Percentiles rank a stretch among this genome's conserved stretches.
Evolutionary conservation across 1,140 invertebrate species (phyloP).

Genomic region (Andrena cerasifolii): DNA sequence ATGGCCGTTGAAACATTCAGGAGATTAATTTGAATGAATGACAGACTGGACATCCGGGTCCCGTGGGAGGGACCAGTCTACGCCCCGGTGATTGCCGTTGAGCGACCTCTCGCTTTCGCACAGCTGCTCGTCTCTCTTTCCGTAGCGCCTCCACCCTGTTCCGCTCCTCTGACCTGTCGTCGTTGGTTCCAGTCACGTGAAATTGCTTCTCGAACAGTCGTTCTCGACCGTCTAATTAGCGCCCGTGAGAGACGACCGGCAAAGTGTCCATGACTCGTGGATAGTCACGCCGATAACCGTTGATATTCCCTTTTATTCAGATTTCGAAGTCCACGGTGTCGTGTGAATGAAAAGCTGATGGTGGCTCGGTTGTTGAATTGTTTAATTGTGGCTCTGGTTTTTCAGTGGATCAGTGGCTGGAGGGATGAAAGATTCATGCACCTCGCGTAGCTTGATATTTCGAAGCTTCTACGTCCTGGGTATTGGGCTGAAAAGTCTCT

Average conservation of each 20-base stretch:
- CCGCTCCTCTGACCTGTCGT: not conserved
- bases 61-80: slow-evolving; percentile 53
- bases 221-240: slow-evolving; percentile 57
- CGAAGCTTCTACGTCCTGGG: too few species aligned
- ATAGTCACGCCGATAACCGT: not conserved
- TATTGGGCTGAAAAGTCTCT: too few species aligned
- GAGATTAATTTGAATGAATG: slow-evolving; percentile 67
- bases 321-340: too few species aligned
- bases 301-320: not conserved
- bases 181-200: slow-evolving; percentile 46
- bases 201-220: slow-evolving; percentile 59
- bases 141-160: not conserved
- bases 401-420: too few species aligned
- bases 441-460: too few species aligned
- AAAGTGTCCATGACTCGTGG: not conserved
- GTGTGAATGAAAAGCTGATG: too few species aligned
- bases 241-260: slow-evolving; percentile 20
- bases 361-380: too few species aligned
- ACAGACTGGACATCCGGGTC: slow-evolving; percentile 57
- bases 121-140: not conserved
- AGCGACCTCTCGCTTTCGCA: slow-evolving; percentile 49
- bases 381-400: too few species aligned
- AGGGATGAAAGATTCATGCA: too few species aligned
- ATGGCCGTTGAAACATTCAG: slow-evolving; percentile 61
- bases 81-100: slow-evolving; percentile 62